phyloP scores from a whole-genome alignment of 2,888 invertebrate genomes.

The Drosophila longiperda region DNA sequence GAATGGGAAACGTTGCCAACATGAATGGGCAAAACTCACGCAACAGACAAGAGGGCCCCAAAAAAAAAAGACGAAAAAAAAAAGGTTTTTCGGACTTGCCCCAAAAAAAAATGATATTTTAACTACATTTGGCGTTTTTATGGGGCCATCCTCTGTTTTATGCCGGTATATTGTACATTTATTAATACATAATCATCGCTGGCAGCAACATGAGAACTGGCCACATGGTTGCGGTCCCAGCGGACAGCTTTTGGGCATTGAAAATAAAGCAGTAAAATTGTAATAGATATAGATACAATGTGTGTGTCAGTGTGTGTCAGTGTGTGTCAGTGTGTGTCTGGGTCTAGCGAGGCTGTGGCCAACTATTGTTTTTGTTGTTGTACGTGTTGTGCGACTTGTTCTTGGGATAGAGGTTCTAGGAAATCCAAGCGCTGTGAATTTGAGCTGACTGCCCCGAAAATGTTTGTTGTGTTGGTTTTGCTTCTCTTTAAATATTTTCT shows the following conservation, averaged over 20 bases:
- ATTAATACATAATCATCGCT: conserved; percentile 74
- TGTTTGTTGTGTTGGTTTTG: conserved; percentile 43
- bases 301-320: neutral
- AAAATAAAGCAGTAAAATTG: conserved; percentile 74
- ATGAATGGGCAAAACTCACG: conserved; percentile 72
- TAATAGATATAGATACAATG: conserved; percentile 66
- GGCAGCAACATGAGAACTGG: conserved; percentile 55
- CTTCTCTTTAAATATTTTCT: conserved; percentile 7
- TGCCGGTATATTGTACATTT: conserved; percentile 68
- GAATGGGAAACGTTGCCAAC: conserved; percentile 3
- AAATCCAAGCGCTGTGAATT: conserved; percentile 55
- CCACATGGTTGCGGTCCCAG: conserved; percentile 59
- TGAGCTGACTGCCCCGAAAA: conserved; percentile 64
- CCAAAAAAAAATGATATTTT: conserved; percentile 66
- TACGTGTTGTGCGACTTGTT: conserved; percentile 42
- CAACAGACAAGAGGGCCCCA: conserved; percentile 26
- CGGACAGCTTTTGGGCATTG: conserved; percentile 53
- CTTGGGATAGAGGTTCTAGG: conserved; percentile 61
- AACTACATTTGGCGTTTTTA: conserved; percentile 69
- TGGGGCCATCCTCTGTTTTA: conserved; percentile 42
- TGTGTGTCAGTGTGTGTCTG: neutral
- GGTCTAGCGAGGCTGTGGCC: conserved; percentile 26
- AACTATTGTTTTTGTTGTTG: conserved; percentile 37
- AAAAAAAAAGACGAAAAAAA: conserved; percentile 9
- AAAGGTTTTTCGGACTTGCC: conserved; percentile 28